Evolutionary conservation across 2,113 vertebrate genomes (phyloP).

Genomic region (Burhinus oedicnemus): DNA sequence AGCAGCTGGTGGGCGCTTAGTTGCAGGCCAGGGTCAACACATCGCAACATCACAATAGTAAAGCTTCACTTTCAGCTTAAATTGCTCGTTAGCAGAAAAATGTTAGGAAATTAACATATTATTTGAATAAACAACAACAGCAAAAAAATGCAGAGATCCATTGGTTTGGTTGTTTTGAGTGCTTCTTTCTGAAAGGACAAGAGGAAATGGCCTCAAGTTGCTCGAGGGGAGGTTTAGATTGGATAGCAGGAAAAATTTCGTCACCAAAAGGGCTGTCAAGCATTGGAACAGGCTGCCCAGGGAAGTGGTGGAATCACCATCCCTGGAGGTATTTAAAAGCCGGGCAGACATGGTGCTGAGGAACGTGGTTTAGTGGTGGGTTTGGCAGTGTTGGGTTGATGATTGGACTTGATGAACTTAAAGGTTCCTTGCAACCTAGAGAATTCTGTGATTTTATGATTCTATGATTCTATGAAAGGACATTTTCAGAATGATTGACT

Average conservation of each 20-base stretch:
- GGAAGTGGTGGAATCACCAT: no score
- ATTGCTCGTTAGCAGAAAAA: background rate
- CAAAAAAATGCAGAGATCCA: background rate
- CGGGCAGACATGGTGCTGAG: background rate
- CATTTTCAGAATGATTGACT: background rate
- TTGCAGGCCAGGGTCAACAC: background rate
- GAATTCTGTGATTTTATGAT: background rate
- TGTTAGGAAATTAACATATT: background rate
- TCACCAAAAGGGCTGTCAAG: background rate
- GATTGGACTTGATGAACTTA: background rate
- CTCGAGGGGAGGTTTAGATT: background rate
- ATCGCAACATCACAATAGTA: background rate
- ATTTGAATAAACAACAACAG: background rate
- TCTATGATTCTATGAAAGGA: background rate
- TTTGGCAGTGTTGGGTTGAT: background rate
- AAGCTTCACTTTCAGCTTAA: background rate
- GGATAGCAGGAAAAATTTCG: background rate
- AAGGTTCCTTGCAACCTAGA: background rate
- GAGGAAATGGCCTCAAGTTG: background rate
- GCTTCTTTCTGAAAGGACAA: slow-evolving; percentile 4
- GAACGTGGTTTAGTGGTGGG: background rate
- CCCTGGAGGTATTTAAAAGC: background rate
- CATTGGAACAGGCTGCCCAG: background rate
- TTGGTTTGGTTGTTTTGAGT: background rate
- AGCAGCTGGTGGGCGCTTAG: background rate